A percentile compares a stretch with the other conserved stretches of the same genome.
Evolutionary conservation across 23 tunicate genomes (phyloP).

Genomic region (Diplosoma virens): DNA sequence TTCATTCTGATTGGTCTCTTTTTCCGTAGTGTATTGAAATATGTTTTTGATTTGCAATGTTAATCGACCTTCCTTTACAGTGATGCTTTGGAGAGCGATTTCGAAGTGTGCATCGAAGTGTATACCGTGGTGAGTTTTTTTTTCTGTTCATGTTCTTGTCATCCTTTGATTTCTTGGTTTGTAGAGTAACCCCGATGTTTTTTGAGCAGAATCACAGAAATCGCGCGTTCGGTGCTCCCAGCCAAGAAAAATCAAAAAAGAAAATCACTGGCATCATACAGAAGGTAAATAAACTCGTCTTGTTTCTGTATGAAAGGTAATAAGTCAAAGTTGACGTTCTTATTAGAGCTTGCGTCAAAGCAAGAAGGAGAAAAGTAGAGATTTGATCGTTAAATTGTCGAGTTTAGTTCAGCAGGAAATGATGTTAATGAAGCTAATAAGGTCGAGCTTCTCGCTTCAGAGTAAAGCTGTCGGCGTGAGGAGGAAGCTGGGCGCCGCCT

Average conservation of each 20-base stretch:
- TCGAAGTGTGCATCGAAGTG: constrained; percentile 72
- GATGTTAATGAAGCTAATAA: too few species aligned
- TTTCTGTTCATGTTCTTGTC: not conserved
- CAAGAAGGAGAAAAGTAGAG: not conserved
- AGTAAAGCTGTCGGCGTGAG: not conserved
- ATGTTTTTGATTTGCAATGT: too few species aligned
- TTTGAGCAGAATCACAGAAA: constrained; percentile 86
- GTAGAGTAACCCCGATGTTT: too few species aligned
- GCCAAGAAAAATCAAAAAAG: constrained; percentile 76
- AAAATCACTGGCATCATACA: constrained; percentile 70
- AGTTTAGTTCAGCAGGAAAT: too few species aligned
- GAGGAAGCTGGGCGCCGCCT: not conserved
- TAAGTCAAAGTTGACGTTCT: not conserved
- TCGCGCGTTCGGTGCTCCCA: constrained; percentile 68
- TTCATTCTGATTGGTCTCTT: too few species aligned
- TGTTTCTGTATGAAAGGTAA: not conserved
- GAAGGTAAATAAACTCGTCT: constrained; percentile 37
- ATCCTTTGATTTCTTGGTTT: not conserved
- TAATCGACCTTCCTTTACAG: constrained; percentile 47
- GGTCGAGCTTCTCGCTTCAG: not conserved
- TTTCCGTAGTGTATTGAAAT: too few species aligned
- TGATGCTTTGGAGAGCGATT: constrained; percentile 68
- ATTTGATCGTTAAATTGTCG: not conserved
- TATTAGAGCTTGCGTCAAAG: not conserved
- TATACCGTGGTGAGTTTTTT: constrained; percentile 72